Evolutionary conservation across 2,113 vertebrate genomes (phyloP), one percentile per base, ranked within the genome.

Genomic region (Holacanthus passer): DNA sequence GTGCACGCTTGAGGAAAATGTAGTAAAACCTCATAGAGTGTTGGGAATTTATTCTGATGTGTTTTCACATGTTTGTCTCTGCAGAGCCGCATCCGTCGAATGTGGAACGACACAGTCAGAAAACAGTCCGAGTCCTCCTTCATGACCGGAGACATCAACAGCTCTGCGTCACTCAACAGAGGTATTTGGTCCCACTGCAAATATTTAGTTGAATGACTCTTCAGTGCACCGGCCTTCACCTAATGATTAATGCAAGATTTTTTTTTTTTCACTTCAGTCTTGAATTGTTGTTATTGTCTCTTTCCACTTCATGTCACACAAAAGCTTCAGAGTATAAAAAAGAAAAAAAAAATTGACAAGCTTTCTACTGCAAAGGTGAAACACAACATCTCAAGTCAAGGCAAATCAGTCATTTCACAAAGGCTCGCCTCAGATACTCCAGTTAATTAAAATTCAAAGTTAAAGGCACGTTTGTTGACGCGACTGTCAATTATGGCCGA

Each of bases 101-200:
- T 99, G 98, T 99, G 98, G 98, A 99, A 99, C 73, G 98, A 99
- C 94, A 99, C 98, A 0, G 98, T 99, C 86, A 95, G 98, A 91
- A 99, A 99, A 84, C 98, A 99, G 95, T 97, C 98, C 0, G 98
- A 99, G 93, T 99, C 98, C 71, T 99, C 98, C 87, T 99, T 99
- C 89, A 99, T 99, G 93, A 99, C 98, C 48, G 98, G 98, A 65
- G 98, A 99, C 95, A 98, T 99, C 96, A 99, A 99, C 96, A 99
- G 97, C 94, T 99, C 98, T 50, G 97, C 97, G 0, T 99, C 98
- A 73, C 97, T 99, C 91, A 99, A 99, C 96, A 98, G 98, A 99
- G 98, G 98, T 99, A 98, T 93, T 93, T 95, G 93, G 91, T 81
- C 73, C 53, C 1, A 17, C 47, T 31, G 64, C 47, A 72, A 17